Evolutionary conservation across 2,113 vertebrate species (phyloP), one percentile per base, ranked within the genome.

Genomic region (Elgaria multicarinata): DNA sequence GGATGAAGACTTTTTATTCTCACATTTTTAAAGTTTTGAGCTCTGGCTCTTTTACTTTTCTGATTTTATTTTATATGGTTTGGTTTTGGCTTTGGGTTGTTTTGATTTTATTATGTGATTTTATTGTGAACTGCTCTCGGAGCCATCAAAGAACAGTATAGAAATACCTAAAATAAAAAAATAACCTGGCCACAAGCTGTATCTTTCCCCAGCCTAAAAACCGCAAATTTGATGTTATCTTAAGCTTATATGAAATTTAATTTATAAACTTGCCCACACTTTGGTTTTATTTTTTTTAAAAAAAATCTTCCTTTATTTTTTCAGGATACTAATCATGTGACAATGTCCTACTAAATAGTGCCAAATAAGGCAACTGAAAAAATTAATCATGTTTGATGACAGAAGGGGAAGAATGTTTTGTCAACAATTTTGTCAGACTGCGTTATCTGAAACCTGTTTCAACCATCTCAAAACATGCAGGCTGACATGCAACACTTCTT

Each of bases 241-340:
- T 33, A 62, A 62, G 88, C 33, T 72, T 44, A 28, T 71, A 91
- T 87, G 69, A 10, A 10, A 62, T 33, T n/a, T 62, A 13, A 91
- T 78, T 28, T 44, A 2, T 1, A 31, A 22, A 0, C 33, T 50
- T 81, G 53, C 31, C 72, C 46, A 31, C 13, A 33, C 28, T 53
- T 76, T 50, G 33, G 86, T 87, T n/a, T 18, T 55, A 64, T 80
- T 58, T 86, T 89, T n/a, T n/a, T n/a, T n/a, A n/a, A 39, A 67
- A 44, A 69, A 87, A 76, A 91, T 26, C 6, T 42, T 88, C 44
- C 90, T n/a, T 69, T 85, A 66, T 55, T 36, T 93, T 74, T 1
- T 2, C 3, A 39, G 24, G 26, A 20, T 58, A 72, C 89, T 91
- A 79, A 26, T 75, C 14, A 42, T n/a, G 7, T 31, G 28, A 78